Evolutionary conservation across 2,113 vertebrate genomes (phyloP).

Genomic region (Galeopterus variegatus): DNA sequence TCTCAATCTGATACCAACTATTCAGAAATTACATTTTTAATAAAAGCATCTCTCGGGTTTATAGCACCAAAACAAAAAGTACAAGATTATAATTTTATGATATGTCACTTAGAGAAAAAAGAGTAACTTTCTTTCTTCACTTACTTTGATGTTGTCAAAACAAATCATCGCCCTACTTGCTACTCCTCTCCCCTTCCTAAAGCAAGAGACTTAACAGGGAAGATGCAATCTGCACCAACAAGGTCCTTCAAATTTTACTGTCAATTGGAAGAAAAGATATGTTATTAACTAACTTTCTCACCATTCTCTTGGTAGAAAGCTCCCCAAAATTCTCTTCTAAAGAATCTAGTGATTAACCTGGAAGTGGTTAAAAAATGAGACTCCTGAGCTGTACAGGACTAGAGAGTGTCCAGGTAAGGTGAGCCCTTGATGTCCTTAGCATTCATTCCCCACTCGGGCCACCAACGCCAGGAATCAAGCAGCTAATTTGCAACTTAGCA

Average conservation of each 20-base stretch:
- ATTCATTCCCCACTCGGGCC: neutral
- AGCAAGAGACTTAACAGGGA: neutral
- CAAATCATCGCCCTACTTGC: neutral
- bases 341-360: neutral
- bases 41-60: conserved; percentile 58
- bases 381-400: neutral
- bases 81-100: conserved; percentile 53
- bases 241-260: neutral
- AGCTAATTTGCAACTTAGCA: conserved; percentile 11
- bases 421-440: neutral
- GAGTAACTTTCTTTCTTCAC: conserved; percentile 33
- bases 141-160: conserved; percentile 66
- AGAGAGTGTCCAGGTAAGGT: neutral
- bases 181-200: neutral
- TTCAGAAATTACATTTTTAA: conserved; percentile 56
- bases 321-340: neutral
- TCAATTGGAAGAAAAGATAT: conserved; percentile 29
- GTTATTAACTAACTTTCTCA: neutral
- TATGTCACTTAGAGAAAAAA: conserved; percentile 54
- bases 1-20: conserved; percentile 71
- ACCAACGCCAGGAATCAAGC: conserved; percentile 48
- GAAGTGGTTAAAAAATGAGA: neutral
- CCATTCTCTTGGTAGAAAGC: neutral
- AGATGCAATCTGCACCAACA: neutral
- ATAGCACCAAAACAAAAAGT: conserved; percentile 30